phyloP scores from a whole-genome alignment of 1,140 invertebrate genomes.

The Aphidius gifuensis region DNA sequence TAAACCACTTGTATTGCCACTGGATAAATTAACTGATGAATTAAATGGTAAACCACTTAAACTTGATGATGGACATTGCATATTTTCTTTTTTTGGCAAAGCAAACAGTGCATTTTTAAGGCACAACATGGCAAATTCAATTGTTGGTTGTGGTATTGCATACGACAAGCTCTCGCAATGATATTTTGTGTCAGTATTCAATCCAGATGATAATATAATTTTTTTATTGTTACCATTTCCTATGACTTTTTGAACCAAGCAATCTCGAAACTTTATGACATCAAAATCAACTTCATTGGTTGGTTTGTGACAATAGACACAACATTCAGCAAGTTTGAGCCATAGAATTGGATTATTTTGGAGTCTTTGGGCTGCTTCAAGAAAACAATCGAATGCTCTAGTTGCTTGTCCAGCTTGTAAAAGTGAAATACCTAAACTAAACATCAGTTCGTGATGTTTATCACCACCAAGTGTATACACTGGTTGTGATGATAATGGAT shows the following conservation, averaged over 20 bases:
- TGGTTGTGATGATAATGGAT: constrained; percentile 43
- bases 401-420: constrained; percentile 76
- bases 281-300: constrained; percentile 67
- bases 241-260: constrained; percentile 63
- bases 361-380: constrained; percentile 81
- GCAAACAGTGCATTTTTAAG: constrained; percentile 79
- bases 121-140: constrained; percentile 87
- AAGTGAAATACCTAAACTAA: constrained; percentile 86
- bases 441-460: constrained; percentile 79
- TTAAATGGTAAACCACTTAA: constrained; percentile 32
- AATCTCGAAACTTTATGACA: constrained; percentile 61
- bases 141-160: constrained; percentile 79
- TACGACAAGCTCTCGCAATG: constrained; percentile 66
- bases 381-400: constrained; percentile 87
- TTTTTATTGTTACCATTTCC: constrained; percentile 64
- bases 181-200: constrained; percentile 61
- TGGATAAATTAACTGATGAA: neutral
- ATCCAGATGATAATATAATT: constrained; percentile 60
- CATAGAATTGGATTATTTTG: constrained; percentile 87
- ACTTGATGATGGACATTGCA: constrained; percentile 28
- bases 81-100: constrained; percentile 43
- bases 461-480: constrained; percentile 62
- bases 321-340: constrained; percentile 91
- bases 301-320: constrained; percentile 69
- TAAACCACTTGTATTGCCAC: neutral